Base-by-base conservation (phyloP, 1,140 invertebrate species). In the Trinorchestia longiramus region DNA sequence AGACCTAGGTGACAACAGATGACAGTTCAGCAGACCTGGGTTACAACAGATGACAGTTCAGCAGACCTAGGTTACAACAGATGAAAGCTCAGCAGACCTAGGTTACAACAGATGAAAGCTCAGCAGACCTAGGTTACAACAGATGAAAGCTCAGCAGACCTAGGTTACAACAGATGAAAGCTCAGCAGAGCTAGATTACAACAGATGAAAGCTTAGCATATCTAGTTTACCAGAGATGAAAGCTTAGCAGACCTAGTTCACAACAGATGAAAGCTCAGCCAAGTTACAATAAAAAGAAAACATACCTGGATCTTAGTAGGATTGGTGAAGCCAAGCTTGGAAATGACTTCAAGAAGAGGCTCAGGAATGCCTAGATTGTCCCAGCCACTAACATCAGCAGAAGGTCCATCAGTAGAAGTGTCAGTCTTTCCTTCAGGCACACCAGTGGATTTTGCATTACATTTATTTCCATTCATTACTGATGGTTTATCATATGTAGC, bases 241-340 rank as follows among this genome's bases (percentile, higher is more conserved):
- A 53, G 6, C 47, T 53, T 19, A 53, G 19, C 47, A 6, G 6
- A 53, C 19, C 47, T 53, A 53, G 6, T 6, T 53, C 19, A 53
- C 47, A 53, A 53, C 6, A 53, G 19, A 53, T 8, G 47, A 53
- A 53, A 53, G 47, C 47, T 53, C 47, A 53, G 19, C 47, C 6
- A 6, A 53, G 6, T 19, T 53, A 53, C 6, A 53, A 53, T 53
- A 53, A 8, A 19, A 6, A 53, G 42, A 90, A 57, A 90, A n/a
- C 95, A 47, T 97, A 97, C 97, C 97, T 98, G 98, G 97, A 99
- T 99, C 97, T 98, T 97, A 1, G 99, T 99, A 0, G 99, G 99
- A 36, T 98, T 97, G 88, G 97, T 97, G 97, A 99, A 99, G 0
- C 98, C 98, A 96, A 98, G 98, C 96, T 99, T 98, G 40, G 97